phyloP scores from a whole-genome alignment of 2,797 vertebrate genomes.

The Falco naumanni region DNA sequence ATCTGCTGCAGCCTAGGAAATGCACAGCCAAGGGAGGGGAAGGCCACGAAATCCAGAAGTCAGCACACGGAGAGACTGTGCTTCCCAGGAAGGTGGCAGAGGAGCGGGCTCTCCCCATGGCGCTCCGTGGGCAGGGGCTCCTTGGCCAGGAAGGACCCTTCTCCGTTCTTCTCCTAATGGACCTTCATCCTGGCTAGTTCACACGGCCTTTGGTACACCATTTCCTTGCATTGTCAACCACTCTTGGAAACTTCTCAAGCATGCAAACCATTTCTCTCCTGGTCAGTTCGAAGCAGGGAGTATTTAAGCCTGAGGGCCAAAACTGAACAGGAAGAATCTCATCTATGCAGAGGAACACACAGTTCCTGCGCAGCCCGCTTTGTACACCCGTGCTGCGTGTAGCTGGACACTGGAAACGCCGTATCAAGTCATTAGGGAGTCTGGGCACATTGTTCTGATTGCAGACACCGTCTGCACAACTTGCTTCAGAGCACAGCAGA shows the following conservation, averaged over 20 bases:
- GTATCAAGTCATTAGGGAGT: not conserved
- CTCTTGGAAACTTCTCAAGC: conserved; percentile 1
- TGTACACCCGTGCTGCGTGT: not conserved
- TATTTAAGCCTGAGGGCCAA: not conserved
- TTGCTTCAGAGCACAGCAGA: not conserved
- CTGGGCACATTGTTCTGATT: not conserved
- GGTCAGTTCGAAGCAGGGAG: not conserved
- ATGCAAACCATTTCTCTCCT: not conserved
- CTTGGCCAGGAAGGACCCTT: not conserved
- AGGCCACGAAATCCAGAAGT: not conserved
- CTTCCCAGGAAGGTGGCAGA: not conserved
- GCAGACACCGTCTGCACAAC: not conserved
- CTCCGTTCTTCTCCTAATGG: not conserved
- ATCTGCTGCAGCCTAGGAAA: not conserved
- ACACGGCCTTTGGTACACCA: not conserved
- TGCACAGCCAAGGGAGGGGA: not conserved
- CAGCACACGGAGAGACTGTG: accelerated
- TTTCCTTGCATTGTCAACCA: conserved; percentile 61
- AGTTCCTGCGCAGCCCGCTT: not conserved
- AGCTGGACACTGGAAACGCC: not conserved
- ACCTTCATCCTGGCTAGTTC: conserved; percentile 5
- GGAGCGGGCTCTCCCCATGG: accelerated
- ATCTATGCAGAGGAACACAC: conserved; percentile 12
- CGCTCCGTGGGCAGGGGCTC: not conserved
- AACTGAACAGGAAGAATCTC: conserved; percentile 23